These are phyloP conservation scores for Drosophila monieri DNA, from an alignment of 2,888 invertebrate genomes.

Conservation along the genomic window DNA sequence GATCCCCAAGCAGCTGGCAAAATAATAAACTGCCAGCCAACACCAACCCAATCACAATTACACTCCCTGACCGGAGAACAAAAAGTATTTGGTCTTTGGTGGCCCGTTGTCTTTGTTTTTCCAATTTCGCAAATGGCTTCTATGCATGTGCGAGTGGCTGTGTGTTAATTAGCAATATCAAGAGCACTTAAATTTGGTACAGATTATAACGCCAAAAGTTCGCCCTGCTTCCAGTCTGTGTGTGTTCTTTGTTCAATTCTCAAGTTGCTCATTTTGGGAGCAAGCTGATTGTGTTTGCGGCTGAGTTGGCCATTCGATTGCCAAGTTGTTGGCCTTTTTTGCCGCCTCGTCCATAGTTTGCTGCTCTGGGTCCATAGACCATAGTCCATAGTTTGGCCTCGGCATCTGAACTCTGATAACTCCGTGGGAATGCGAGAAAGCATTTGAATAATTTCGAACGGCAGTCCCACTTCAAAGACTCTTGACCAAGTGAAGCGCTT, in stretches of 20 bases:
- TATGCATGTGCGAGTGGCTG: slow-evolving; percentile 42
- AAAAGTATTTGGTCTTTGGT: slow-evolving; percentile 39
- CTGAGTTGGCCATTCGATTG: slow-evolving; percentile 46
- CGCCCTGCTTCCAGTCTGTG: slow-evolving; percentile 17
- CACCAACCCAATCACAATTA: slow-evolving; percentile 44
- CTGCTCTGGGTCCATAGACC: slow-evolving; percentile 5
- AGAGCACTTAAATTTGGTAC: slow-evolving; percentile 65
- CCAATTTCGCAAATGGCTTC: slow-evolving; percentile 69
- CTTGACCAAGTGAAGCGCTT: slow-evolving; percentile 8
- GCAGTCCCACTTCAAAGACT: slow-evolving; percentile 9
- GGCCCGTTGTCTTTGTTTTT: slow-evolving; percentile 57
- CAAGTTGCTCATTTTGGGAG: slow-evolving; percentile 49
- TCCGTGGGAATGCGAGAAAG: slow-evolving; percentile 6
- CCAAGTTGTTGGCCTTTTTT: slow-evolving; percentile 38
- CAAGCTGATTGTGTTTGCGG: slow-evolving; percentile 44
- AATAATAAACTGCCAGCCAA: slow-evolving; percentile 63
- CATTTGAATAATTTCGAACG: slow-evolving; percentile 15
- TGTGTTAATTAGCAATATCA: slow-evolving; percentile 76
- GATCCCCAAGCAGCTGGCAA: slow-evolving; percentile 39
- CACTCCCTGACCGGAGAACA: slow-evolving; percentile 22
- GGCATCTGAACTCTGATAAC: slow-evolving; percentile 6
- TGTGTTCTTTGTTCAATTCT: slow-evolving; percentile 49
- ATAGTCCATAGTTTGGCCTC: not conserved
- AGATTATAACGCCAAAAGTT: slow-evolving; percentile 68
- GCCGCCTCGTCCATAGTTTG: slow-evolving; percentile 26